Conservation (phyloP, 2,113 vertebrate genomes). For the Brachionichthys hirsutus region DNA sequence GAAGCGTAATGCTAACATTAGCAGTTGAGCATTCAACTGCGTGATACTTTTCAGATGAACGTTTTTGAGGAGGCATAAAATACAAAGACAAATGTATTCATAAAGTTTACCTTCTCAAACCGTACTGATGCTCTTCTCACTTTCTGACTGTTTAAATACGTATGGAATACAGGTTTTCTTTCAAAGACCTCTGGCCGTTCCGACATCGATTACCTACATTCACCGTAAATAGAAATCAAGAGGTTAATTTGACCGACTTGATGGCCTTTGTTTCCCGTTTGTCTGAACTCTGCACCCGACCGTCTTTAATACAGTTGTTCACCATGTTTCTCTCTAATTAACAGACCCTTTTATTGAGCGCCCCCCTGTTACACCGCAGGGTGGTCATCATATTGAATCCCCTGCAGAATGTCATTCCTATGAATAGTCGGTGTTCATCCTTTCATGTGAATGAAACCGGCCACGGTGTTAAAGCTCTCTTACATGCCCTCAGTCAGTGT, state of each 20-base stretch:
- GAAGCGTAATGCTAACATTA: background rate
- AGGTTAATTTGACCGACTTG: background rate
- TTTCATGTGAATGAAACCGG: constrained; percentile 68
- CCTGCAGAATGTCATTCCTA: constrained; percentile 60
- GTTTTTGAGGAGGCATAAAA: background rate
- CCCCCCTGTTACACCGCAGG: constrained; percentile 55
- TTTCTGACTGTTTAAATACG: too few species aligned
- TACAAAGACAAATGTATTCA: too few species aligned
- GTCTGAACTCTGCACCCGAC: constrained; percentile 42
- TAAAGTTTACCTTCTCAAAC: too few species aligned
- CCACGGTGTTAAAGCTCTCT: constrained; percentile 64
- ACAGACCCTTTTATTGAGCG: constrained; percentile 62
- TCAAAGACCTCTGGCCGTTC: too few species aligned
- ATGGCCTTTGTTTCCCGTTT: constrained; percentile 13
- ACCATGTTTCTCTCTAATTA: constrained; percentile 66
- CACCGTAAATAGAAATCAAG: too few species aligned
- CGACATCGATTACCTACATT: too few species aligned
- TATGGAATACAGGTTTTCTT: background rate
- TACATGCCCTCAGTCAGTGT: constrained; percentile 65
- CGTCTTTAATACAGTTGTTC: constrained; percentile 56
- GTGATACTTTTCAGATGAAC: background rate
- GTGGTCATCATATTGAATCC: constrained; percentile 68
- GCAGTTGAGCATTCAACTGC: background rate
- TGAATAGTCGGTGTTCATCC: constrained; percentile 69
- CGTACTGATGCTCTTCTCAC: too few species aligned